phyloP scores from a whole-genome alignment of 2,888 invertebrate species.

The Pharmacophagus antenor region DNA sequence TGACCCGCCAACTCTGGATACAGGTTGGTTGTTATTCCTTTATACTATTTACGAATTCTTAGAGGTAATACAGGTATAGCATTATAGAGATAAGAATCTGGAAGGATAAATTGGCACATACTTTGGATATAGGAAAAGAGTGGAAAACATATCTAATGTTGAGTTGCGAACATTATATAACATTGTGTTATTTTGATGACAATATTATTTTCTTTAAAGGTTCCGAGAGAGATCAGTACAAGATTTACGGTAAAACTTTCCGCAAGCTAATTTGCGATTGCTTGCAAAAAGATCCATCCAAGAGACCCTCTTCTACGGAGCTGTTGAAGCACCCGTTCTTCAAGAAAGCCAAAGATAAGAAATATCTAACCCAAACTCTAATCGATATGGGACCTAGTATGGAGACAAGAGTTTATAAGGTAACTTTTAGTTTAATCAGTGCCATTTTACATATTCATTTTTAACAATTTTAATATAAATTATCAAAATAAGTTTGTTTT shows the following conservation, averaged over 20 bases:
- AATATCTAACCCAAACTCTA: conserved; percentile 91
- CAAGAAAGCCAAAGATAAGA: conserved; percentile 97
- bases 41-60: too few relatives aligned
- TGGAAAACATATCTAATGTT: too few relatives aligned
- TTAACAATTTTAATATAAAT: too few relatives aligned
- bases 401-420: conserved; percentile 95
- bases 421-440: conserved; percentile 45
- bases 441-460: too few relatives aligned
- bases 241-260: conserved; percentile 98
- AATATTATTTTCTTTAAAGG: conserved; percentile 53
- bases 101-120: too few relatives aligned
- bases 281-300: conserved; percentile 96
- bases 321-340: conserved; percentile 98
- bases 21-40: conserved; percentile 81
- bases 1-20: conserved; percentile 97
- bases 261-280: conserved; percentile 98
- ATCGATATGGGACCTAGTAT: conserved; percentile 93
- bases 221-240: conserved; percentile 98
- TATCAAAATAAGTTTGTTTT: not conserved
- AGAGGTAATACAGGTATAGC: not conserved
- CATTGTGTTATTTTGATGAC: too few relatives aligned
- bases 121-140: too few relatives aligned
- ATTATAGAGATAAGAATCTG: not conserved
- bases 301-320: conserved; percentile 97
- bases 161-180: too few relatives aligned